Conservation (phyloP, 2,113 vertebrate species). For the Aegithalos caudatus region DNA sequence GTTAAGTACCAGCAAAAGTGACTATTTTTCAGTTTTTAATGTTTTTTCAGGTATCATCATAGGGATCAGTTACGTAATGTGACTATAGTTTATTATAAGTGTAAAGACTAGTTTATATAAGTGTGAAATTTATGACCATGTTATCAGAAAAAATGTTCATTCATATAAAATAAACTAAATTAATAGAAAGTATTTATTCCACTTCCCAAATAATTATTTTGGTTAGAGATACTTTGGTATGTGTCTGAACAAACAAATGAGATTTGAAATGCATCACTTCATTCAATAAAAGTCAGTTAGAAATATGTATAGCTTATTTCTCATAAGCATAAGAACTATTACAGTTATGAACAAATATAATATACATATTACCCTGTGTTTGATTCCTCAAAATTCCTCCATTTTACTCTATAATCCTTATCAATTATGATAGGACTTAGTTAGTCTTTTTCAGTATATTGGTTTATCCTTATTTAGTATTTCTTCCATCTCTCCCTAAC, state of each 20-base stretch:
- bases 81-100: neutral
- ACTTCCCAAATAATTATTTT: neutral
- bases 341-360: neutral
- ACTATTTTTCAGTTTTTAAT: neutral
- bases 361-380: neutral
- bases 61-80: neutral
- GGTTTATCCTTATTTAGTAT: neutral
- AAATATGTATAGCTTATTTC: neutral
- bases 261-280: neutral
- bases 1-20: neutral
- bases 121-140: neutral
- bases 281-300: neutral
- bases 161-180: neutral
- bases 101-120: neutral
- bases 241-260: neutral
- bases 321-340: neutral
- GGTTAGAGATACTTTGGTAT: neutral
- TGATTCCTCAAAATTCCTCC: neutral
- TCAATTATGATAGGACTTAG: neutral
- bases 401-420: neutral
- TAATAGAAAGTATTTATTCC: neutral
- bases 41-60: neutral
- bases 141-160: neutral
- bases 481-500: neutral
- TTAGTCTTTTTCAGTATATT: neutral